Percentiles rank a stretch among this genome's conserved stretches.
phyloP scores from a whole-genome alignment of 1,140 invertebrate genomes.

The Trachymyrmex septentrionalis region DNA sequence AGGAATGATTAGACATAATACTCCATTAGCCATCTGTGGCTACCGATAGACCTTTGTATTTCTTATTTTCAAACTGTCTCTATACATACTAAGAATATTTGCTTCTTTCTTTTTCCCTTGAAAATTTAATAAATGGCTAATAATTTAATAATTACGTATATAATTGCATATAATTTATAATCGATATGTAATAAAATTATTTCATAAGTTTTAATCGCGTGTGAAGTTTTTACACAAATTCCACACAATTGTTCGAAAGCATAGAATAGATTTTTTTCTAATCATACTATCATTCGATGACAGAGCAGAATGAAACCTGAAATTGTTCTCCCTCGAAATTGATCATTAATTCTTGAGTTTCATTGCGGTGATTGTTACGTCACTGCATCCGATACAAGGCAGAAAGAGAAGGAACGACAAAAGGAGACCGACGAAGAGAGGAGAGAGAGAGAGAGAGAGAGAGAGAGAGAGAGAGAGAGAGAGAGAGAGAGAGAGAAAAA shows the following conservation, averaged over 20 bases:
- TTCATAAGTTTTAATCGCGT: not conserved
- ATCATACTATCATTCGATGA: conserved; percentile 21
- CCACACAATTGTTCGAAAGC: not conserved
- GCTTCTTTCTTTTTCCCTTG: not conserved
- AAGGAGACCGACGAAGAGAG: conserved; percentile 38
- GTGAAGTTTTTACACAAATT: not conserved
- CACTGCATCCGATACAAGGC: conserved; percentile 52
- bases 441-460: conserved; percentile 22
- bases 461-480: conserved; percentile 44
- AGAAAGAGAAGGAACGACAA: conserved; percentile 37
- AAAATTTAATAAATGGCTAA: not conserved
- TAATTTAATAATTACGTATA: not conserved
- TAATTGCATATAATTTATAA: not conserved
- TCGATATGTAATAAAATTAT: not conserved
- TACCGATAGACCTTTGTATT: not conserved
- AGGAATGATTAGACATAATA: not conserved
- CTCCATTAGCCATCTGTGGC: not conserved
- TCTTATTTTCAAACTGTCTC: not conserved
- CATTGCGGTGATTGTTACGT: conserved; percentile 43
- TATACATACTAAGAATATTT: not conserved
- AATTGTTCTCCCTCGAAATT: conserved; percentile 30
- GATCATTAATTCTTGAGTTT: conserved; percentile 13
- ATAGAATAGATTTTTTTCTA: not conserved
- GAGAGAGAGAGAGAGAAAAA: not conserved
- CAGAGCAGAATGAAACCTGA: not conserved